phyloP scores from a whole-genome alignment of 1,140 invertebrate species.

The Heliconius hermathena region DNA sequence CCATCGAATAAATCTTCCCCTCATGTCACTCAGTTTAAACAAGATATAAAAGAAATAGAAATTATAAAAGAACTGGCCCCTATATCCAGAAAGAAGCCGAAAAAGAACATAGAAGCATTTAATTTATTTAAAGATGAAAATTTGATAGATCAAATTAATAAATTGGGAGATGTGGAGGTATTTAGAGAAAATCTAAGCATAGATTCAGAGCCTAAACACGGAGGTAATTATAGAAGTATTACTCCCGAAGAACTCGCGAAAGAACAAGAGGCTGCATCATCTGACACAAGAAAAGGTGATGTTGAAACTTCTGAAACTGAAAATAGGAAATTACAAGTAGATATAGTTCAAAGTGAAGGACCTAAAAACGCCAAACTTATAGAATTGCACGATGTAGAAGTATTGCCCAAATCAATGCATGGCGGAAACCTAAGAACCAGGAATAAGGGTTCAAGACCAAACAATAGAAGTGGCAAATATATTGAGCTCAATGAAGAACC shows the following conservation, averaged over 20 bases:
- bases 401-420: slow-evolving; percentile 43
- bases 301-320: slow-evolving; percentile 60
- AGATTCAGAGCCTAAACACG: slow-evolving; percentile 67
- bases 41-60: slow-evolving; percentile 77
- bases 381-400: slow-evolving; percentile 48
- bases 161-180: slow-evolving; percentile 73
- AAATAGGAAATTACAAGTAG: slow-evolving; percentile 43
- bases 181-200: slow-evolving; percentile 67
- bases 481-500: slow-evolving; percentile 60
- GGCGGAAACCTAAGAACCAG: slow-evolving; percentile 57
- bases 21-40: slow-evolving; percentile 65
- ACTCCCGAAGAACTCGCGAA: slow-evolving; percentile 35
- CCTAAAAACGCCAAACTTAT: slow-evolving; percentile 49
- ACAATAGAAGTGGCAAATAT: slow-evolving; percentile 56
- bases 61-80: slow-evolving; percentile 70
- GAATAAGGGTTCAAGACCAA: slow-evolving; percentile 31
- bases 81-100: slow-evolving; percentile 46
- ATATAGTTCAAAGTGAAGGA: neutral
- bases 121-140: slow-evolving; percentile 74
- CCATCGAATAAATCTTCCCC: slow-evolving; percentile 62
- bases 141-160: slow-evolving; percentile 73
- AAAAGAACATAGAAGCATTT: slow-evolving; percentile 60
- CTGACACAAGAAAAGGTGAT: slow-evolving; percentile 44
- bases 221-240: slow-evolving; percentile 72
- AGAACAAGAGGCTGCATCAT: slow-evolving; percentile 22